Conservation (phyloP, 2,888 invertebrate species). For the Sclerodermus sp. region DNA sequence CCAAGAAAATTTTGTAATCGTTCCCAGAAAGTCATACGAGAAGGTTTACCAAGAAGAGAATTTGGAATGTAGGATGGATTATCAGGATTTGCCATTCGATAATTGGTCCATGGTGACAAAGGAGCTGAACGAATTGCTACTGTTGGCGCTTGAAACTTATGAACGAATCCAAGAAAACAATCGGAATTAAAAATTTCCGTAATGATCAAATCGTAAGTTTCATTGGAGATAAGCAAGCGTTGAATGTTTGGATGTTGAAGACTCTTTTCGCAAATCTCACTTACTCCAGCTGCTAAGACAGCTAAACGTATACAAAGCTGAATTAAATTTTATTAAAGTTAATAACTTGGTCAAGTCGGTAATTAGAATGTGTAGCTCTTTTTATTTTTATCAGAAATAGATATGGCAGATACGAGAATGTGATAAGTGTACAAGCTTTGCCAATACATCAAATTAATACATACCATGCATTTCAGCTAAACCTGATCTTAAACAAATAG, state of each 20-base stretch:
- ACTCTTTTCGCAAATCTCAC: constrained; percentile 49
- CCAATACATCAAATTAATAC: too few species aligned
- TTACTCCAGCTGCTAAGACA: neutral
- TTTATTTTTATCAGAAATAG: too few species aligned
- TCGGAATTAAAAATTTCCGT: constrained; percentile 73
- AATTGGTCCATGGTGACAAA: constrained; percentile 64
- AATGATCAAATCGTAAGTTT: constrained; percentile 68
- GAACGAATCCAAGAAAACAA: constrained; percentile 69
- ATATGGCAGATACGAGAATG: too few species aligned
- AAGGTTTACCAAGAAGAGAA: constrained; percentile 60
- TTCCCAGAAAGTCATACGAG: constrained; percentile 56
- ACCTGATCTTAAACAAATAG: neutral
- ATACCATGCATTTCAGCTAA: neutral
- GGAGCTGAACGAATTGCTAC: constrained; percentile 49
- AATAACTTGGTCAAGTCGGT: too few species aligned
- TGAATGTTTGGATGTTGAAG: constrained; percentile 53
- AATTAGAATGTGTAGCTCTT: too few species aligned
- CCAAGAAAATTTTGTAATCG: constrained; percentile 59
- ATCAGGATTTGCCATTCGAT: constrained; percentile 63
- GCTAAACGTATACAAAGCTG: neutral
- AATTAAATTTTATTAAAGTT: too few species aligned
- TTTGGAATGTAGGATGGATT: constrained; percentile 65
- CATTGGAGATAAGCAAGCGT: constrained; percentile 17
- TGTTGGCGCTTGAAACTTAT: constrained; percentile 65
- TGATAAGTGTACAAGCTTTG: too few species aligned